Evolutionary conservation across 1,140 invertebrate species (phyloP).

Genomic region (Hylaeus anthracinus): DNA sequence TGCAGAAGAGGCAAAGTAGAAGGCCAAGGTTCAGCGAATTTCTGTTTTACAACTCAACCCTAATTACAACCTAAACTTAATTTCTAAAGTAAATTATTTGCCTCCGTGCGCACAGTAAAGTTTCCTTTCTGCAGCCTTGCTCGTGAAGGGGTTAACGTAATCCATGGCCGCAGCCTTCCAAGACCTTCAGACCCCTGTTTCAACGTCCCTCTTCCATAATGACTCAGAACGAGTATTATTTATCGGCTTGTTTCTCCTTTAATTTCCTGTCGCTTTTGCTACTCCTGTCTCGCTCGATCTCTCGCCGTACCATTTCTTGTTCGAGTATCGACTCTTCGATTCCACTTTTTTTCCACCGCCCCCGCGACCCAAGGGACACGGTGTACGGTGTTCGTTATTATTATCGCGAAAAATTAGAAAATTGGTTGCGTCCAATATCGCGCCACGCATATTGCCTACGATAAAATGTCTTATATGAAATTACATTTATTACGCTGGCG

Average conservation of each 20-base stretch:
- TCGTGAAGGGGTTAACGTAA: too few relatives aligned
- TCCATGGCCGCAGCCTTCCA: neutral
- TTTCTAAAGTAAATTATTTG: too few relatives aligned
- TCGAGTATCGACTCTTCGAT: neutral
- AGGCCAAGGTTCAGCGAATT: too few relatives aligned
- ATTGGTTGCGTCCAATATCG: neutral
- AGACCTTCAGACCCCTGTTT: neutral
- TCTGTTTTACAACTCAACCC: too few relatives aligned
- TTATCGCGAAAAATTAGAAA: neutral
- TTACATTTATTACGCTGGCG: too few relatives aligned
- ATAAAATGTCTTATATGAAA: too few relatives aligned
- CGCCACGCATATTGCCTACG: neutral
- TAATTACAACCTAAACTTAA: too few relatives aligned
- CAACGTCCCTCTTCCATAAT: neutral
- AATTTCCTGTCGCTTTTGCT: conserved; percentile 23
- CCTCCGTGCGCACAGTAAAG: too few relatives aligned
- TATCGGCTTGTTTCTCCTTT: conserved; percentile 24
- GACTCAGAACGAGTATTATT: conserved; percentile 22
- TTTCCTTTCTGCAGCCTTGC: too few relatives aligned
- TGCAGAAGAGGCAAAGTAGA: too few relatives aligned
- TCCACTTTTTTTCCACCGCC: neutral
- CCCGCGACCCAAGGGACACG: neutral
- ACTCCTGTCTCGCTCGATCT: conserved; percentile 23
- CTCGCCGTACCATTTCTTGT: neutral
- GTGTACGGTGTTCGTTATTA: neutral